Base-by-base conservation (phyloP, 2,113 vertebrate genomes). In the Emydura subglobosa region DNA sequence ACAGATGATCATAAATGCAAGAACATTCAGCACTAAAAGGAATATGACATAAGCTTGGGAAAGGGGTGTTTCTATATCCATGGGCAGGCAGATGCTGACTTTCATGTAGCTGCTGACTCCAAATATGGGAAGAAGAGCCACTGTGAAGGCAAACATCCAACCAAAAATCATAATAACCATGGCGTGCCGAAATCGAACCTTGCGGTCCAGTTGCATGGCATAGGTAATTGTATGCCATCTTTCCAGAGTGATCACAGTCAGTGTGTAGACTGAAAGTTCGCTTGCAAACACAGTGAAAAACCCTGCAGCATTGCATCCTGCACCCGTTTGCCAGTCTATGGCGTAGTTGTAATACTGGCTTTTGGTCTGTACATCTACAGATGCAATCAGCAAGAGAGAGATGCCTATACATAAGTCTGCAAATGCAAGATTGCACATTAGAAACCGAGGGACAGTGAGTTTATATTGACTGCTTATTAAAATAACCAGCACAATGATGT, bases 161-260 rank as follows among this genome's bases (percentile, higher is more conserved):
- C 99, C 99, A 1, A 97, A 97, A 2, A 96, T 79, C 99, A 99
- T 99, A 87, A 99, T 27, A 0, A 96, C 79, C n/a, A 98, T 96
- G 1, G 99, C 99, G 0, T 99, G 99, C 17, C 98, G 98, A 87
- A 99, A 93, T 1, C 98, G 98, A 72, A 99, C 89, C 89, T 99
- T 99, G 59, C 99, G 98, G 92, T 99, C 97, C 31, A 99, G 98
- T 65, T 99, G 98, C 99, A 99, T 99, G 88, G 99, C 99, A 0
- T 99, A 99, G 39, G 99, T 99, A 96, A 99, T 99, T 93, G 99
- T 99, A 86, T 99, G 99, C 99, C 99, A 99, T 53, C 99, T 99
- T 88, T 99, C 99, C 91, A 99, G 88, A 0, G 99, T 99, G 98
- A 99, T 99, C 44, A 98, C 98, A 0, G 99, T 99, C 86, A 99